A percentile compares a stretch with the other conserved stretches of the same genome.
Conservation (phyloP, 2,797 vertebrate species). For the Rhadinocentrus ornatus region DNA sequence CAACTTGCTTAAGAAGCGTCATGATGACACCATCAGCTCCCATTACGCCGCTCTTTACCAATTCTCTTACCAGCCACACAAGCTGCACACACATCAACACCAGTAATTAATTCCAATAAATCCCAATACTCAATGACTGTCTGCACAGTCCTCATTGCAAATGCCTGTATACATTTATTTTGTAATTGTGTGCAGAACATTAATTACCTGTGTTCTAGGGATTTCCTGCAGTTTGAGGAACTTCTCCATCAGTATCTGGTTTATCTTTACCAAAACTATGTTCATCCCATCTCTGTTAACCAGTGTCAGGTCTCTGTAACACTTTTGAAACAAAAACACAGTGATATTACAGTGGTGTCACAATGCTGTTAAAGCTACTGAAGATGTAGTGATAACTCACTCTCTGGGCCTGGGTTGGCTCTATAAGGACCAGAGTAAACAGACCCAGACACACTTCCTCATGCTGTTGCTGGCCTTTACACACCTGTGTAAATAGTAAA, state of each 20-base stretch:
- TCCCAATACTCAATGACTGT: background rate
- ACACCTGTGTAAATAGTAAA: conserved; percentile 86
- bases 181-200: background rate
- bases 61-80: conserved; percentile 93
- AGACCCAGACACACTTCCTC: conserved; percentile 95
- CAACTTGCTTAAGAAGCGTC: conserved; percentile 97
- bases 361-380: background rate
- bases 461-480: conserved; percentile 94
- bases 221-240: conserved; percentile 94
- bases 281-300: conserved; percentile 95
- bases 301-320: conserved; percentile 93
- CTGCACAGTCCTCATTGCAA: background rate
- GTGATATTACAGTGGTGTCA: conserved; percentile 3
- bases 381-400: conserved; percentile 70
- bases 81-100: conserved; percentile 75
- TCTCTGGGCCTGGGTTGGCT: conserved; percentile 91
- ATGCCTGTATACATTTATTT: background rate
- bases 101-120: background rate
- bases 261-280: conserved; percentile 92
- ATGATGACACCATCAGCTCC: conserved; percentile 94
- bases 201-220: conserved; percentile 74
- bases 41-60: conserved; percentile 93
- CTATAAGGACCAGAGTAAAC: conserved; percentile 89
- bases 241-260: conserved; percentile 97
- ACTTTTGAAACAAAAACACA: conserved; percentile 74